Evolutionary conservation across 2,888 invertebrate species (phyloP).

Genomic region (Tuberolachnus salignus): DNA sequence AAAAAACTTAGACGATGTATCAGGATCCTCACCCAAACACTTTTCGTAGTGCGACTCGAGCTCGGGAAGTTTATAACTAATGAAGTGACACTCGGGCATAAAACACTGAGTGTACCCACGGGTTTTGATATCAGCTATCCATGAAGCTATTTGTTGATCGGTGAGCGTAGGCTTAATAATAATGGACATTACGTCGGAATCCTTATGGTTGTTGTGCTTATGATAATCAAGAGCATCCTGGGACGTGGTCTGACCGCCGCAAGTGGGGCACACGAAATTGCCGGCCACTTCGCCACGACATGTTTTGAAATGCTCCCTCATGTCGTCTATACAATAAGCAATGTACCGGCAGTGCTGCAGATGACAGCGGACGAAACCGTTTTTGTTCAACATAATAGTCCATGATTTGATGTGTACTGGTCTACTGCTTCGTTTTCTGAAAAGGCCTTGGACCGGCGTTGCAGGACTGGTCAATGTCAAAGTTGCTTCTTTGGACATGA

Average conservation of each 20-base stretch:
- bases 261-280: constrained; percentile 45
- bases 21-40: constrained; percentile 49
- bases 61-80: constrained; percentile 42
- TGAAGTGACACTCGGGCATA: constrained; percentile 52
- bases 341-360: constrained; percentile 60
- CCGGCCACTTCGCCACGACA: constrained; percentile 52
- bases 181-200: constrained; percentile 42
- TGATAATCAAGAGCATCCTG: constrained; percentile 51
- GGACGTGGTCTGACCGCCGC: constrained; percentile 49
- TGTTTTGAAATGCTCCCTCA: constrained; percentile 59
- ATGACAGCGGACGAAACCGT: constrained; percentile 59
- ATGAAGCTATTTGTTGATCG: constrained; percentile 16
- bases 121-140: constrained; percentile 45
- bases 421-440: constrained; percentile 48
- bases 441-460: constrained; percentile 46
- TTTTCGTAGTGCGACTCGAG: constrained; percentile 44
- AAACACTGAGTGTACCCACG: constrained; percentile 48
- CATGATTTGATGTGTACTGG: constrained; percentile 59
- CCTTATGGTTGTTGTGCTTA: constrained; percentile 44
- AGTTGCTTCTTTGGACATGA: constrained; percentile 40
- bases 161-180: constrained; percentile 46
- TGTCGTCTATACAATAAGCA: constrained; percentile 59
- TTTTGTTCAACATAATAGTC: constrained; percentile 59
- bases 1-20: constrained; percentile 41
- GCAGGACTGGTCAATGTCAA: constrained; percentile 5